Base-by-base conservation (phyloP, 2,888 invertebrate species). In the Agriopis marginaria region DNA sequence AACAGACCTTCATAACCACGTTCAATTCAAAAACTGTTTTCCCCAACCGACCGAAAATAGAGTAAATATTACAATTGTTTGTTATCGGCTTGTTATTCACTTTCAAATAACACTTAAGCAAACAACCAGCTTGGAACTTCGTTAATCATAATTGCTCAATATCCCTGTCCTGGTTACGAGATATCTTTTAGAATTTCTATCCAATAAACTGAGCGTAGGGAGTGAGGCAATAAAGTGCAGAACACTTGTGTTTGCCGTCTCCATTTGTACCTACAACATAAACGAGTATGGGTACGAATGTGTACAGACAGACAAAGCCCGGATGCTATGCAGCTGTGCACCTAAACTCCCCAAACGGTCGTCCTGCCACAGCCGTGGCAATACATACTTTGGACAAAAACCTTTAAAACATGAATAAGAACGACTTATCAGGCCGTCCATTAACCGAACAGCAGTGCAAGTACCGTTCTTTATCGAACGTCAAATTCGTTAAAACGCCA, bases 301-400 rank as follows among this genome's bases (percentile, higher is more conserved):
- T 60, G 63, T 73, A 74, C 73, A 62, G 56, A 39, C 54, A 73
- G 59, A 79, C 75, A 74, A 73, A 79, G 81, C 78, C 88, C 90
- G 90, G 90, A 90, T 89, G 87, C 79, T 75, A 71, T 80, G 88
- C 91, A 91, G 90, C 90, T 91, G 91, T 87, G 85, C 86, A 84
- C 77, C 82, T 81, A 78, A 82, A 81, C 79, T 75, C 76, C 70
- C 75, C 74, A 75, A 71, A 67, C 67, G 63, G 73, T 63, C 72
- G 68, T 72, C 71, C 74, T 68, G 60, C 71, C 68, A 65, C 65
- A 68, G 54, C 49, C 59, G 8, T 54, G 8, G 7, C 54, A 44
- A 32, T 9, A 39, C n/a, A 63, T 71, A 68, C 51, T 49, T 72
- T 64, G 54, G 66, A 70, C 72, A 70, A 60, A 66, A 67, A 54